A percentile compares a stretch with the other conserved stretches of the same genome.
Evolutionary conservation across 2,888 invertebrate genomes (phyloP).

Genomic region (Mimas tiliae): DNA sequence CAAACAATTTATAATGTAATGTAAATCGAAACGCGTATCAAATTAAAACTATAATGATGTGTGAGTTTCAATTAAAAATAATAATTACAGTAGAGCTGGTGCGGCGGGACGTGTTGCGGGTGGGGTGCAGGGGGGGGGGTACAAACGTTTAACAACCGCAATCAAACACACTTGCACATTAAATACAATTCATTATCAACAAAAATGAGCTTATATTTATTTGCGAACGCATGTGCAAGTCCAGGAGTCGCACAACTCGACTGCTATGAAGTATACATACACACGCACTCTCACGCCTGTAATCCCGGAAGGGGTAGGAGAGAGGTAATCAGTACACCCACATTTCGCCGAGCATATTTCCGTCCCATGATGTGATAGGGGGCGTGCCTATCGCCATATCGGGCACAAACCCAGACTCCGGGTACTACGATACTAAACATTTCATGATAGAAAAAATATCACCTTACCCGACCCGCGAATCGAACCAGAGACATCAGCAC

Average conservation of each 20-base stretch:
- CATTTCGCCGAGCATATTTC: too few relatives aligned
- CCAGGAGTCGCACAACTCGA: neutral
- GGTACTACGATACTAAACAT: too few relatives aligned
- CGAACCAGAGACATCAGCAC: too few relatives aligned
- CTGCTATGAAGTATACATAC: neutral
- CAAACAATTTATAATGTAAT: constrained; percentile 33
- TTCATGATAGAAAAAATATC: too few relatives aligned
- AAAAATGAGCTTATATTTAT: constrained; percentile 81
- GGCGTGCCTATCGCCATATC: too few relatives aligned
- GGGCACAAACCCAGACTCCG: too few relatives aligned
- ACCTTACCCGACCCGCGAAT: too few relatives aligned
- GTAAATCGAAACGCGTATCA: too few relatives aligned
- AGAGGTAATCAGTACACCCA: too few relatives aligned
- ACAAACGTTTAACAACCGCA: constrained; percentile 67
- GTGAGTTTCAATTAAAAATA: constrained; percentile 63
- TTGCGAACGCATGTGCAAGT: constrained; percentile 6
- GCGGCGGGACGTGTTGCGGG: constrained; percentile 46
- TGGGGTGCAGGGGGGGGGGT: constrained; percentile 41
- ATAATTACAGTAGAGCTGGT: constrained; percentile 55
- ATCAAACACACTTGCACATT: constrained; percentile 78
- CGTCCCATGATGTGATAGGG: too few relatives aligned
- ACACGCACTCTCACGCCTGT: too few relatives aligned
- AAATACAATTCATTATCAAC: constrained; percentile 81
- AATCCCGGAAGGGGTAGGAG: too few relatives aligned
- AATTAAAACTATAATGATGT: constrained; percentile 39